Percentiles rank a stretch among this genome's conserved stretches.
phyloP scores from a whole-genome alignment of 2,113 vertebrate genomes.

The Penelope pileata region DNA sequence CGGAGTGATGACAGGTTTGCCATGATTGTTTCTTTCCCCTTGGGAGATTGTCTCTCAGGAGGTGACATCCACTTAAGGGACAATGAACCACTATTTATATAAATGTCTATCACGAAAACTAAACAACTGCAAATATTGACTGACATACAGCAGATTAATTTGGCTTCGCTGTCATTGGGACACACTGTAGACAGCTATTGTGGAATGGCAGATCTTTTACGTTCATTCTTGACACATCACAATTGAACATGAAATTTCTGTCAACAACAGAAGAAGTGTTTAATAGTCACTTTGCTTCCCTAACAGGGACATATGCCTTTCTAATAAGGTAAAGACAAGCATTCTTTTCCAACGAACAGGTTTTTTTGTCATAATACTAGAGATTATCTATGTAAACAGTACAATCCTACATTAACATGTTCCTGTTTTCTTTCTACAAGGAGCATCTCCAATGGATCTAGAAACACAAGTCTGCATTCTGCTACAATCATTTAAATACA shows the following conservation, averaged over 20 bases:
- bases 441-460: neutral
- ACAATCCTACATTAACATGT: neutral
- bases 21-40: slow-evolving; percentile 7
- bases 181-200: neutral
- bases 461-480: neutral
- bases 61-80: slow-evolving; percentile 65
- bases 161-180: neutral
- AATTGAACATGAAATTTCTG: neutral
- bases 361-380: slow-evolving; percentile 21
- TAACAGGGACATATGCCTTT: neutral
- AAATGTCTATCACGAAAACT: slow-evolving; percentile 50
- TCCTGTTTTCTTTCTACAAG: neutral
- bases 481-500: neutral
- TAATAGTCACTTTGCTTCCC: slow-evolving; percentile 2
- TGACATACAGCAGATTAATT: slow-evolving; percentile 38
- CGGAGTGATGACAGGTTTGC: slow-evolving; percentile 43
- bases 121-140: slow-evolving; percentile 70
- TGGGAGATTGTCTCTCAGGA: slow-evolving; percentile 46
- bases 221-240: neutral
- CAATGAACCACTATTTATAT: slow-evolving; percentile 65
- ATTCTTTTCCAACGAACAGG: neutral
- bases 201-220: neutral
- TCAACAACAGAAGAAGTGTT: neutral
- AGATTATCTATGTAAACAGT: neutral
- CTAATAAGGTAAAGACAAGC: neutral